Base-by-base conservation (phyloP, 2,113 vertebrate genomes). In the Guaruba guarouba region DNA sequence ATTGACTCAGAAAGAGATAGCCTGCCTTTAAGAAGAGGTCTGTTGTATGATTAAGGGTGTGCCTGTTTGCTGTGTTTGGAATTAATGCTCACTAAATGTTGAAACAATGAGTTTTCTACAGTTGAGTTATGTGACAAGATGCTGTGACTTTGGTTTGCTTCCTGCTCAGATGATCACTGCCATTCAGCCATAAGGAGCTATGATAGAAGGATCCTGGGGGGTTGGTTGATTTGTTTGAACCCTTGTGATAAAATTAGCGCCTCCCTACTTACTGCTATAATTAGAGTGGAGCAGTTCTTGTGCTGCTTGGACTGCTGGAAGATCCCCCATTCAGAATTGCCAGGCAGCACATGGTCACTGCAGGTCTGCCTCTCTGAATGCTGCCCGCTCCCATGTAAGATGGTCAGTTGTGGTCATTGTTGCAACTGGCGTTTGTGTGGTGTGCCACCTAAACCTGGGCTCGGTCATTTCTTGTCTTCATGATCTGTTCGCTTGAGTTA, bases 1-100 rank as follows among this genome's bases (percentile, higher is more conserved):
- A 62, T 73, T 73, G 70, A 73, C 74, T 96, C 93, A 84, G 83
- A 39, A 71, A 77, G 49, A 82, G 62, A 93, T 95, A 93, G 52
- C 29, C 18, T 90, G 88, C 51, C 83, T 94, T 73, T 78, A 22
- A 74, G 69, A 85, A 13, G 27, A 88, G 83, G 29, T 85, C 89
- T 92, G 48, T 44, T 96, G 92, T 88, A 37, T 70, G 81, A 66
- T 93, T 92, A 84, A 92, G 81, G 86, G 88, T 62, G 92, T 89
- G 88, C 54, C 54, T 82, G 1, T 95, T 95, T 95, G 77, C 88
- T 51, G 17, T 92, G 43, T 89, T 93, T 82, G 77, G 92, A 88
- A 94, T 79, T 69, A 92, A 87, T 76, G 80, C 59, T 19, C 48
- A 66, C 46, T 62, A 93, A 95, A 54, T 82, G n/a, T 90, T 83